Evolutionary conservation across 2,113 vertebrate genomes (phyloP).

Genomic region (mouse (Mus musculus)): DNA sequence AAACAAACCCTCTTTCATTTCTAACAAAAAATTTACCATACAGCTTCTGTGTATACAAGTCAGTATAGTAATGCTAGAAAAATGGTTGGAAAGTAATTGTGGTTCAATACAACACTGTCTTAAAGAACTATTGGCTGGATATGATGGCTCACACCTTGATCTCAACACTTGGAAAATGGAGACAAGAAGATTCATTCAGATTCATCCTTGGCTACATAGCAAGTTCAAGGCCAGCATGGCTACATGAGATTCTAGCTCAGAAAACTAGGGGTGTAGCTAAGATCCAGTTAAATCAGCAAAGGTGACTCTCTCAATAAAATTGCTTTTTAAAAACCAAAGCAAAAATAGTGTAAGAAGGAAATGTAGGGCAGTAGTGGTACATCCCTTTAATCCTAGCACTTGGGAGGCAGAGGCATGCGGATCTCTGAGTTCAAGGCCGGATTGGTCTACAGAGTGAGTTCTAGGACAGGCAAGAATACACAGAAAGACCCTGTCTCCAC

Average conservation of each 20-base stretch:
- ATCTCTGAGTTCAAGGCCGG: too few relatives aligned
- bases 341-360: background rate
- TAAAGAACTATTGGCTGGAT: background rate
- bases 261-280: background rate
- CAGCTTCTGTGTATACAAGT: background rate
- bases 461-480: too few relatives aligned
- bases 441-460: too few relatives aligned
- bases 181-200: background rate
- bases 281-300: background rate
- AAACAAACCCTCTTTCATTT: background rate
- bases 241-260: background rate
- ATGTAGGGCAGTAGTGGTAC: too few relatives aligned
- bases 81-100: background rate
- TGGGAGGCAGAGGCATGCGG: too few relatives aligned
- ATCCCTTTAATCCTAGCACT: too few relatives aligned
- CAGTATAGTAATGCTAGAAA: background rate
- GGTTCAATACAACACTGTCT: background rate
- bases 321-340: background rate
- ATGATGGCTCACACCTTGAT: background rate
- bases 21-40: background rate
- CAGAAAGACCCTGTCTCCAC: too few relatives aligned
- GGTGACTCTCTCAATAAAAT: background rate
- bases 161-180: background rate
- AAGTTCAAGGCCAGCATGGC: background rate
- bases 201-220: background rate